These are phyloP conservation scores for Xyrauchen texanus DNA, from an alignment of 2,113 vertebrate species.

Conservation along the genomic window DNA sequence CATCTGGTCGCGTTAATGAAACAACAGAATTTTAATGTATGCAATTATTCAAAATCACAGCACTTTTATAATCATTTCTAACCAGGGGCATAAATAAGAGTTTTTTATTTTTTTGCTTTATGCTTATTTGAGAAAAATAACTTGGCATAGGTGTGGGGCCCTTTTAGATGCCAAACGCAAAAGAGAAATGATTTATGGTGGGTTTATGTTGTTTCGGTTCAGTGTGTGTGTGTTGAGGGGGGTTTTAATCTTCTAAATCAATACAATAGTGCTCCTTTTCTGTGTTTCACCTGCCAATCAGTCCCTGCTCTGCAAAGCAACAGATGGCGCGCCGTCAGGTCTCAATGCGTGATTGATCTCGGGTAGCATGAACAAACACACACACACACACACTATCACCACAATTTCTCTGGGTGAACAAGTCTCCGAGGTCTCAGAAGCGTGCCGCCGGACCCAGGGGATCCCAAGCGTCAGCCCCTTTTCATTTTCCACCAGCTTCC, in stretches of 20 bases:
- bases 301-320: constrained; percentile 64
- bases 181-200: constrained; percentile 78
- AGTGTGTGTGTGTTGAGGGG: constrained; percentile 64
- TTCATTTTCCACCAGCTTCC: constrained; percentile 62
- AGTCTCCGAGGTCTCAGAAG: constrained; percentile 37
- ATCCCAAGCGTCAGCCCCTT: constrained; percentile 40
- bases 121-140: constrained; percentile 67
- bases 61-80: constrained; percentile 64
- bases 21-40: constrained; percentile 70
- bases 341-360: constrained; percentile 80
- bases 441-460: constrained; percentile 61
- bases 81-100: constrained; percentile 71
- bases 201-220: constrained; percentile 70
- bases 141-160: constrained; percentile 74
- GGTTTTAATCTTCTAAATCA: constrained; percentile 78
- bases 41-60: constrained; percentile 73
- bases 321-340: constrained; percentile 79
- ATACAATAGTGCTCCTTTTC: constrained; percentile 75
- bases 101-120: constrained; percentile 68
- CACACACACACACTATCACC: constrained; percentile 6
- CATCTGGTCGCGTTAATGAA: constrained; percentile 74
- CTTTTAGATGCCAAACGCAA: constrained; percentile 77
- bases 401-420: not conserved
- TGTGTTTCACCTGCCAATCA: constrained; percentile 76
- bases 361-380: constrained; percentile 28